phyloP scores from a whole-genome alignment of 2,888 invertebrate species.

The Idaea straminata region DNA sequence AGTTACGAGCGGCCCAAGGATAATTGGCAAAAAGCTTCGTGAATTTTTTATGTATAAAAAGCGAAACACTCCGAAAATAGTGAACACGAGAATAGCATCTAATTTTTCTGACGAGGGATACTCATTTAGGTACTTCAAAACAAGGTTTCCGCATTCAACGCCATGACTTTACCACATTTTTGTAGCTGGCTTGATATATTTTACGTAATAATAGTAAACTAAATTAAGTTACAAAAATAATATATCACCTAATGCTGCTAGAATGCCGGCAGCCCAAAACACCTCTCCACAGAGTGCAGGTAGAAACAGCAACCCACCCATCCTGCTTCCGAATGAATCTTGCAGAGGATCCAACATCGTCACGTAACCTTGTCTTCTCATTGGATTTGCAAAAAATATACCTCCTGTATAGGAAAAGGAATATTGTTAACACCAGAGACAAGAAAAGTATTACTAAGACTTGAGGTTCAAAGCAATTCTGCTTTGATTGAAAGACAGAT shows the following conservation, averaged over 20 bases:
- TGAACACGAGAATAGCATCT: constrained; percentile 3
- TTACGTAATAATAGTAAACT: too few relatives aligned
- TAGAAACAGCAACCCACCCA: constrained; percentile 97
- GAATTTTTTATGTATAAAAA: constrained; percentile 2
- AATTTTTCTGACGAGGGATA: not conserved
- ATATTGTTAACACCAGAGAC: not conserved
- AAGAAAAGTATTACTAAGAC: not conserved
- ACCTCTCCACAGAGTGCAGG: constrained; percentile 98
- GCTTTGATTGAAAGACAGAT: too few relatives aligned
- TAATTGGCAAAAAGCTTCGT: constrained; percentile 9
- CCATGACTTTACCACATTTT: not conserved
- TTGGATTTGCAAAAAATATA: constrained; percentile 98
- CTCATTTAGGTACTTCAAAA: not conserved
- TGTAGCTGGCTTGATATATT: not conserved
- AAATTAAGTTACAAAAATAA: not conserved
- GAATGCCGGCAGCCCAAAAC: constrained; percentile 99
- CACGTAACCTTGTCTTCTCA: constrained; percentile 98
- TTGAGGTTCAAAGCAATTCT: too few relatives aligned
- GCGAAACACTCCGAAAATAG: not conserved
- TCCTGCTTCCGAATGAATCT: constrained; percentile 96
- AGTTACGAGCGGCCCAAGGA: not conserved
- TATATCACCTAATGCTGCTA: constrained; percentile 92
- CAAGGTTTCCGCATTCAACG: not conserved
- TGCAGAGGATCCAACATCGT: constrained; percentile 99
- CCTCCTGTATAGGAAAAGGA: constrained; percentile 85